Base-by-base conservation (phyloP, 2,888 invertebrate genomes). In the Imbricaverruca yamaguchii region DNA sequence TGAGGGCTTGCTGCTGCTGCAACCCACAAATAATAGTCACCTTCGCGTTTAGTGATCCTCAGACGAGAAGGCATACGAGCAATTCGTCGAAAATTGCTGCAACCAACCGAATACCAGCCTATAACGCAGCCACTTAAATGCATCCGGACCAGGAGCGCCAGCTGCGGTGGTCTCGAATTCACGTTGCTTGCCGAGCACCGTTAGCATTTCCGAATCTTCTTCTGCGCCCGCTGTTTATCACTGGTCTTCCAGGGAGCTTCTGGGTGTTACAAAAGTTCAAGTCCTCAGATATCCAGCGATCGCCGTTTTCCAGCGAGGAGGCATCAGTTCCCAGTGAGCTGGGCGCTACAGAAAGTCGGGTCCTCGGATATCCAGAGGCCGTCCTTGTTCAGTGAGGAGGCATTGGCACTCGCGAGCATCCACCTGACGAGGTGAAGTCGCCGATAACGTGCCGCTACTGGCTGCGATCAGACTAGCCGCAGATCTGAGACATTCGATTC, bases 401-500 rank as follows among this genome's bases (percentile, higher is more conserved):
- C 67, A 67, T 67, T 13, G 23, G 67, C 4, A 23, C 23, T 11
- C 7, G 23, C 3, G 25, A 67, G 67, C 67, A 25, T 23, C 23
- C 23, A 25, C 25, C 67, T 23, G 67, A 12, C 12, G 67, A 61
- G 23, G 23, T 65, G 21, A 6, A 1, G 25, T 61, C 61, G 18
- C 53, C 61, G 1, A 61, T 53, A n/a, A 21, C 12, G 6, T 63
- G 63, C 39, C 55, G 15, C 65, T 65, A 80, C 53, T 80, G 39
- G 13, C 18, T 59, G 25, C 39, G 80, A 12, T 53, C 8, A 15
- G 80, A 23, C 21, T n/a, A 55, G 69, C 67, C 80, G 53, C 80
- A n/a, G 9, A 80, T 67, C 67, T 61, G 55, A 39, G 65, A 56
- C 67, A 80, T 67, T 21, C 67, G 80, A 55, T 80, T 80, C 23